Evolutionary conservation across 1,140 invertebrate genomes (phyloP), one percentile per base, ranked within the genome.

Genomic region (Antheraea pernyi): DNA sequence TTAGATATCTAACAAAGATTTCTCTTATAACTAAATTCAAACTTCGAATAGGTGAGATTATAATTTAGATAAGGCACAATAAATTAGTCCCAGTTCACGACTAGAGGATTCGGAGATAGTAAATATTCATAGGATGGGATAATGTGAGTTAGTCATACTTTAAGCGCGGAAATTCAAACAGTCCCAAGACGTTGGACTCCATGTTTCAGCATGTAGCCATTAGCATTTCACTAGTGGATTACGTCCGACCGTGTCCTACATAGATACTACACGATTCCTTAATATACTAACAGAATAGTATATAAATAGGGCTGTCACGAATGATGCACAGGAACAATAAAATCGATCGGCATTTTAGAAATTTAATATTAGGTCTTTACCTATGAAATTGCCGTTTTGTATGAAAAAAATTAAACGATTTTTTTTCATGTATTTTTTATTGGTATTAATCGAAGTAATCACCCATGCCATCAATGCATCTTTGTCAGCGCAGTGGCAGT

Each of bases 51-150:
- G 11, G 46, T 53, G 46, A 53, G 13, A 6, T 13, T 53, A n/a
- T 53, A 53, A n/a, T 53, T 53, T 42, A 42, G 22, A 30, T 30
- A 42, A 42, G 3, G 7, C 7, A 42, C 39, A 10, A 42, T 42
- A 11, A 16, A 53, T 53, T 53, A 53, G 46, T 53, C 46, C 16
- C 11, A 53, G 16, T 53, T 53, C 46, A 16, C 16, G 13, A 53
- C 46, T 53, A 2, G 46, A 53, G 46, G 46, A 53, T 53, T 53
- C 46, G 46, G 0, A 53, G 46, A 16, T 53, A 11, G 13, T 53
- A 53, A 53, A 53, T 53, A 53, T 53, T 53, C 46, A 53, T 53
- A 53, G 46, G 46, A 53, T 6, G 46, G 46, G 46, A 53, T 53
- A 53, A 53, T 53, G 46, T 53, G 13, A 53, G 46, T 7, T 53